Percentiles rank a stretch among this genome's conserved stretches.
phyloP scores from a whole-genome alignment of 2,888 invertebrate species.

The Zonitis immaculata region DNA sequence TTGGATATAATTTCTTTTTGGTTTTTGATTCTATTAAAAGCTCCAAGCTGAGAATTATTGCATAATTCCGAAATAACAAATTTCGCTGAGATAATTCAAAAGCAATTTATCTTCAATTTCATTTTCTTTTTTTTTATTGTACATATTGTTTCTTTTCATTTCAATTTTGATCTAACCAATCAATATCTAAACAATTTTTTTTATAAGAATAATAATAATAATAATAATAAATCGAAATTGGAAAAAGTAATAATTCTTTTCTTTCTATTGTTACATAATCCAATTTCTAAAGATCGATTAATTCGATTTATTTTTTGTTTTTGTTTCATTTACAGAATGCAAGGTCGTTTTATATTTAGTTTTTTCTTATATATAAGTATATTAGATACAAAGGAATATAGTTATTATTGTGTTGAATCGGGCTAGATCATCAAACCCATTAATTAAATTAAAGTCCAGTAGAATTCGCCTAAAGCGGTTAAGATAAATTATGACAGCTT shows the following conservation, averaged over 20 bases:
- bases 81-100: too few relatives aligned
- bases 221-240: not conserved
- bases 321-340: not conserved
- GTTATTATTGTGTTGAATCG: slow-evolving; percentile 2
- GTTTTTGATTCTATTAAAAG: too few relatives aligned
- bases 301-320: not conserved
- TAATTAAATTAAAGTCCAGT: slow-evolving; percentile 8
- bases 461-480: slow-evolving; percentile 6
- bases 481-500: slow-evolving; percentile 5
- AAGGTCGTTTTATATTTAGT: not conserved
- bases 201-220: too few relatives aligned
- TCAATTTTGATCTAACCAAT: too few relatives aligned
- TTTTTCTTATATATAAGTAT: too few relatives aligned
- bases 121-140: too few relatives aligned
- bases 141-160: too few relatives aligned
- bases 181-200: too few relatives aligned
- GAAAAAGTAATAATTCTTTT: not conserved
- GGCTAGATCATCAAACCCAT: slow-evolving; percentile 3
- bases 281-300: not conserved
- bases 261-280: not conserved
- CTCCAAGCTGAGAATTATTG: too few relatives aligned
- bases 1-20: too few relatives aligned
- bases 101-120: too few relatives aligned
- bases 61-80: too few relatives aligned
- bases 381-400: not conserved